These are phyloP conservation scores for Lasioglossum figueresi DNA, from an alignment of 2,888 invertebrate genomes.

Conservation along the genomic window DNA sequence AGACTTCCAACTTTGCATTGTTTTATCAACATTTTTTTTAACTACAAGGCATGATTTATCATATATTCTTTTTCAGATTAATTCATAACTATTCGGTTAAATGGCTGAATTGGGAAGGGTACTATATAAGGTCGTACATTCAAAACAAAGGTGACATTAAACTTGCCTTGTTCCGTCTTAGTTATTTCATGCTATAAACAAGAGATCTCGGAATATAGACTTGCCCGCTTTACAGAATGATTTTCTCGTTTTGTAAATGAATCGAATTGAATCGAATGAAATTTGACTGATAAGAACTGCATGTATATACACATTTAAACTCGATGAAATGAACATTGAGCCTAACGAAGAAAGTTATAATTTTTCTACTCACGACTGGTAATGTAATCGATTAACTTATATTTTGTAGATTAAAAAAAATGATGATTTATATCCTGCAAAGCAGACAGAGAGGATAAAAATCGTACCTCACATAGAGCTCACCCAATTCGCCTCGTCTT, in stretches of 20 bases:
- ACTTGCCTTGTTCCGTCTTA: constrained; percentile 30
- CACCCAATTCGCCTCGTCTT: constrained; percentile 83
- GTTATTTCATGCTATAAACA: constrained; percentile 38
- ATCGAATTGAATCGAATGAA: neutral
- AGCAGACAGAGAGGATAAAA: constrained; percentile 78
- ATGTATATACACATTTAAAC: neutral
- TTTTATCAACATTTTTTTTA: neutral
- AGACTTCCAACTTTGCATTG: constrained; percentile 13
- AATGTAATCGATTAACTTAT: constrained; percentile 24
- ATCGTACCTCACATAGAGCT: constrained; percentile 84
- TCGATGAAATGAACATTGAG: constrained; percentile 8
- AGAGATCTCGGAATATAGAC: constrained; percentile 47
- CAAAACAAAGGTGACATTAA: constrained; percentile 38
- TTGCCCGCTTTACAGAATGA: constrained; percentile 68
- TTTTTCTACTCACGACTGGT: constrained; percentile 12
- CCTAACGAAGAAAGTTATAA: neutral
- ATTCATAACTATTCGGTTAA: constrained; percentile 49
- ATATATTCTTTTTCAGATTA: constrained; percentile 20
- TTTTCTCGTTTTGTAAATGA: neutral
- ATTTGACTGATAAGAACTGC: neutral
- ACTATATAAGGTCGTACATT: constrained; percentile 77
- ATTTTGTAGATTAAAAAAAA: constrained; percentile 29
- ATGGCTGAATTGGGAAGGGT: constrained; percentile 81
- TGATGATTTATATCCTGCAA: constrained; percentile 58
- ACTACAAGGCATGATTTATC: constrained; percentile 12